These are phyloP conservation scores for Numida meleagris DNA, from an alignment of 2,113 vertebrate genomes.

Conservation along the genomic window DNA sequence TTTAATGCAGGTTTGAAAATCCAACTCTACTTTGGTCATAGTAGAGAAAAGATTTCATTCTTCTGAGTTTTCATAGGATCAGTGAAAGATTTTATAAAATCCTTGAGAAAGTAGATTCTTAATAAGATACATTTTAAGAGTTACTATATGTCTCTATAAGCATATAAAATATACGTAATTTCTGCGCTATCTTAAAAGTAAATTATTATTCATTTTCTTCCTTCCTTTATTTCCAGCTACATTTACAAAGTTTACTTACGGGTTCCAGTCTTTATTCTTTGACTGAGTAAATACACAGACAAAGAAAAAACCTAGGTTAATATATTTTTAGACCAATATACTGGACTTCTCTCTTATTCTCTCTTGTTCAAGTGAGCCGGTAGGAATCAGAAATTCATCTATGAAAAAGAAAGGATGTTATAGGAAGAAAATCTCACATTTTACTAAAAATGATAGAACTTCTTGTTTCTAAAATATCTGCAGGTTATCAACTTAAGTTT, in stretches of 20 bases:
- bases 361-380: neutral
- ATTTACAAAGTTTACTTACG: neutral
- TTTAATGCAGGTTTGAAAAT: neutral
- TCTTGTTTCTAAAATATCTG: neutral
- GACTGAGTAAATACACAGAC: neutral
- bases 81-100: neutral
- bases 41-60: neutral
- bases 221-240: neutral
- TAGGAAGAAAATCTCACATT: neutral
- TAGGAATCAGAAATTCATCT: neutral
- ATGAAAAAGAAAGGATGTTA: neutral
- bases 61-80: neutral
- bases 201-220: neutral
- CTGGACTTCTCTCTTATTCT: neutral
- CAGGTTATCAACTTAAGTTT: neutral
- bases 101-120: neutral
- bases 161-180: neutral
- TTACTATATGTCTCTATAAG: neutral
- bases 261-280: neutral
- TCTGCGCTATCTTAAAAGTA: neutral
- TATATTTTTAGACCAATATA: neutral
- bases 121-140: neutral
- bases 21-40: neutral
- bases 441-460: neutral
- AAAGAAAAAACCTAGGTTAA: neutral